Base-by-base conservation (phyloP, 1,140 invertebrate genomes). In the Plodia interpunctella region DNA sequence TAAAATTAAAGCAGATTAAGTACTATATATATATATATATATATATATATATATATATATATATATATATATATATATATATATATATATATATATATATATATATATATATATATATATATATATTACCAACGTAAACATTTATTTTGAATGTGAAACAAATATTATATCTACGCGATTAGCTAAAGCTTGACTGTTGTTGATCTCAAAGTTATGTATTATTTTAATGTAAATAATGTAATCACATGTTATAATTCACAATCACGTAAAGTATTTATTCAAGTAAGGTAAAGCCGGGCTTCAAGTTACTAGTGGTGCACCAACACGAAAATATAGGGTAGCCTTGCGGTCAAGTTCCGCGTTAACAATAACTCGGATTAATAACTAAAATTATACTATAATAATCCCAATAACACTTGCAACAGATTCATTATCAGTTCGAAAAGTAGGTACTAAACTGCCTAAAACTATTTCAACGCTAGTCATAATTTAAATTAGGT, bases 131-230 rank as follows among this genome's bases (percentile, higher is more conserved):
- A 6, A 44, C 5, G 38, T 44, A 44, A 44, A 44, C 10, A n/a
- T 15, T 44, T n/a, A 44, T 15, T 44, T 17, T 17, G 38, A 15
- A 44, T 44, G 38, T 44, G 13, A 44, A 44, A 44, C 15, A 44
- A 44, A n/a, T 44, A 44, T 44, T 44, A 44, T 74, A 81, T 65
- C 62, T 80, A 78, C 61, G 50, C 65, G 65, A 58, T 74, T 85
- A 87, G 78, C 76, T 87, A 80, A 79, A 72, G 82, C 83, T 88
- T 87, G 69, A 83, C 80, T 85, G 83, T 88, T 88, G 82, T 87
- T 88, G 78, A 86, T 88, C 86, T 87, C 81, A 83, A 86, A 74
- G 63, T 53, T 83, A 81, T 78, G 70, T 83, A 78, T 87, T 87
- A 82, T 70, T 79, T 72, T 44, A 44, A 44, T 87, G 78, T 88